Percentiles rank a stretch among this genome's conserved stretches.
Evolutionary conservation across 2,113 vertebrate species (phyloP).

Genomic region (Lampris incognitus): DNA sequence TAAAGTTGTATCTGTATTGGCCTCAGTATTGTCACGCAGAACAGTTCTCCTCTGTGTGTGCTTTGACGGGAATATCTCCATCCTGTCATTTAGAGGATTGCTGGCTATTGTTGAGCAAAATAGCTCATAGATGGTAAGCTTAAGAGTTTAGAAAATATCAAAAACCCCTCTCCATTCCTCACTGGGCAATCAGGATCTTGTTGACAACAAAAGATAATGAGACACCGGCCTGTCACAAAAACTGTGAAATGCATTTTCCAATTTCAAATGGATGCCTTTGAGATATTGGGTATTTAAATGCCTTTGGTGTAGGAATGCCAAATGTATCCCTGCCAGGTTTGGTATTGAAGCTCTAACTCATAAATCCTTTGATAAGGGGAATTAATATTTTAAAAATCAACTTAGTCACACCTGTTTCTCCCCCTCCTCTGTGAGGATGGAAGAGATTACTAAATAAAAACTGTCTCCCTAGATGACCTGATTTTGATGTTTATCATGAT

Average conservation of each 20-base stretch:
- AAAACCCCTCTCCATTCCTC: not conserved
- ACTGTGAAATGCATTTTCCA: not conserved
- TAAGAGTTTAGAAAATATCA: not conserved
- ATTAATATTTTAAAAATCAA: slow-evolving; percentile 7
- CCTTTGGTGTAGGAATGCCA: not conserved
- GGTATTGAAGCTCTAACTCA: not conserved
- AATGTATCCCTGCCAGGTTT: slow-evolving; percentile 13
- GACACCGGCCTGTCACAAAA: not conserved
- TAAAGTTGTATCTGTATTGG: not conserved
- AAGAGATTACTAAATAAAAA: slow-evolving; percentile 17
- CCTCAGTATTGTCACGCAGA: slow-evolving; percentile 6
- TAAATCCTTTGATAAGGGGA: slow-evolving; percentile 19
- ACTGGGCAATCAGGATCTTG: not conserved
- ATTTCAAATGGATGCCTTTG: not conserved
- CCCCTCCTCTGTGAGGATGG: not conserved
- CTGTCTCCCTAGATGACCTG: not conserved
- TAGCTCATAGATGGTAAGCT: slow-evolving; percentile 2
- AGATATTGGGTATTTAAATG: not conserved
- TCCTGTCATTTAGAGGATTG: not conserved
- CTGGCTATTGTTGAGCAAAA: not conserved
- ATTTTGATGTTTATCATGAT: slow-evolving; percentile 21
- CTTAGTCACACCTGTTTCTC: slow-evolving; percentile 11
- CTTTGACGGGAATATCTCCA: not conserved
- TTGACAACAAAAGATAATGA: not conserved
- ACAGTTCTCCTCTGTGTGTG: not conserved